Base-by-base conservation (phyloP, 2,888 invertebrate species). In the Nymphalis urticae region DNA sequence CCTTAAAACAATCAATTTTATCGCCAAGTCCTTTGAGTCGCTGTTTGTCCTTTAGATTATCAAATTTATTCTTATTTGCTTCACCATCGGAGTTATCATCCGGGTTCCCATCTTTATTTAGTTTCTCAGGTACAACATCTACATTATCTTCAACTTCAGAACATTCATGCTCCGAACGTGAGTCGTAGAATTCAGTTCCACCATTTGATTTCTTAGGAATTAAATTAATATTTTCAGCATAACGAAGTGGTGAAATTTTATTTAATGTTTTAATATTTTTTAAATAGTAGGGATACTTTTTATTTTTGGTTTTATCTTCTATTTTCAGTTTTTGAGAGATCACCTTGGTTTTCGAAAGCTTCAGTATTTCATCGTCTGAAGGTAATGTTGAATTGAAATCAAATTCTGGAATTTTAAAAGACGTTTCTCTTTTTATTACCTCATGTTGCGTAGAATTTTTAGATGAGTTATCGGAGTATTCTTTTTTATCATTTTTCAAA, bases 1-100 rank as follows among this genome's bases (percentile, higher is more conserved):
- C 89, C 83, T 95, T 96, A 42, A 95, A 94, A 78, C 97, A 97
- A 73, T 95, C 95, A 24, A 97, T 95, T 88, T 95, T 95, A 73
- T 95, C 95, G 0, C 96, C 96, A 27, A 97, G 85, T 2, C 95
- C 94, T 71, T 86, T 86, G 0, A 96, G 84, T 67, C 95, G 91
- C 0, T 93, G 93, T 65, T 85, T 82, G 74, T 91, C 81, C 72
- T 88, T 86, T 17, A 75, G 68, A 59, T 79, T 76, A 36, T 85
- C 80, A 71, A 84, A 84, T 69, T 83, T 75, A 54, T 79, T 76
- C 76, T 85, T 72, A 75, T 79, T 81, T n/a, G 75, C 75, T 60
- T 77, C 66, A 10, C 76, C 74, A 21, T 77, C 75, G 21, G 80
- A 76, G 16, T 81, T 76, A 4, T 81, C 79, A 48, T 83, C 78